Evolutionary conservation across 2,797 vertebrate genomes (phyloP), one percentile per base, ranked within the genome.

Genomic region (Halcyon chelicuti): DNA sequence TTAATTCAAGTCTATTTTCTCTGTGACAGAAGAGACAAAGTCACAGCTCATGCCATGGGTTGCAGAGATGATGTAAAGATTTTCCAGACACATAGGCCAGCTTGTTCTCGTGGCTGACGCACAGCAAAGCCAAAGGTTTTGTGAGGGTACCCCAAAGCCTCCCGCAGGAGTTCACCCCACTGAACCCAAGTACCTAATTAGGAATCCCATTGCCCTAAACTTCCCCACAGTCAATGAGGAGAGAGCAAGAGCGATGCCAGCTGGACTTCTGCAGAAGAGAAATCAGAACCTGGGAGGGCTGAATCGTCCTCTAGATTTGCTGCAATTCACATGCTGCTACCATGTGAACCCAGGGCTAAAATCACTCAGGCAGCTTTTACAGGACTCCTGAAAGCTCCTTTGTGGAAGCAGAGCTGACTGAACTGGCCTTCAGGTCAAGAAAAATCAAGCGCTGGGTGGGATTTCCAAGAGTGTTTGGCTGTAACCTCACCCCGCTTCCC

Each of bases 371-470:
- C 10, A 0, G 86, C 78, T 82, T 90, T 94, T 88, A 70, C 89
- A 78, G 81, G 76, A 40, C 77, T 81, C 77, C 81, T 94, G 91
- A 95, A 96, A 94, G 94, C 86, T 73, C 67, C 86, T 93, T 86
- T 94, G 82, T 91, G 79, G 89, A 73, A 84, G 75, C 84, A 71
- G 92, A 70, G 72, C 91, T 75, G 75, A 66, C 80, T 90, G 89
- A 88, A 75, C 92, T 71, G 83, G 89, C 82, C 83, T 91, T 75
- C 58, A 23, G 85, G 92, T 93, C 87, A 86, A 62, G 72, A 35
- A 83, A 91, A 95, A 87, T 83, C 89, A 90, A 83, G 94, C 14
- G 3, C 91, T 84, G 91, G 81, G 58, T 94, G 89, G 75, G 79
- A 94, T 93, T 95, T 90, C 89, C 84, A 80, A 54, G 89, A 89